phyloP scores from a whole-genome alignment of 1,140 invertebrate genomes.

The Tetramorium parvispinum region DNA sequence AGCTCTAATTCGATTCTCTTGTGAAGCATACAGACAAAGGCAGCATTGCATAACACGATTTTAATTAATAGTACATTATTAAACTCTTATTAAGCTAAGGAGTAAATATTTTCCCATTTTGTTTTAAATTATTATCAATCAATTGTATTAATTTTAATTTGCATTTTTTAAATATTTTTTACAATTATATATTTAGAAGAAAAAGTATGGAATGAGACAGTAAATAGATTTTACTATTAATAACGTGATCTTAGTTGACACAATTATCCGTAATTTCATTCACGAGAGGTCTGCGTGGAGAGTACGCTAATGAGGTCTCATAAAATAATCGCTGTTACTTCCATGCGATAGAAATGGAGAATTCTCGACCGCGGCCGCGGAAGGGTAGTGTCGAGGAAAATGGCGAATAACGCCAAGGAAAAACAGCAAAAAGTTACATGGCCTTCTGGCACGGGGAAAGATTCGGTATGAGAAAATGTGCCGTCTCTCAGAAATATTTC shows the following conservation, averaged over 20 bases:
- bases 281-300: not conserved
- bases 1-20: slow-evolving; percentile 20
- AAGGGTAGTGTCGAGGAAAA: slow-evolving; percentile 30
- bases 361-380: not conserved
- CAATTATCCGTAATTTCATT: slow-evolving; percentile 17
- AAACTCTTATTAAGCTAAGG: not conserved
- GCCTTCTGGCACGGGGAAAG: slow-evolving; percentile 26
- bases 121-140: not conserved
- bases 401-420: slow-evolving; percentile 20
- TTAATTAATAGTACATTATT: not conserved
- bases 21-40: not conserved
- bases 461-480: slow-evolving; percentile 32
- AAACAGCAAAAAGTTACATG: slow-evolving; percentile 47
- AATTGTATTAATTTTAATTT: not conserved
- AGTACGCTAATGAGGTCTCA: slow-evolving; percentile 25
- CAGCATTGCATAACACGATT: not conserved
- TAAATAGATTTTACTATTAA: slow-evolving; percentile 4
- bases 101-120: not conserved
- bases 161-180: slow-evolving; percentile 2
- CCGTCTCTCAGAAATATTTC: slow-evolving; percentile 19
- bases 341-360: slow-evolving; percentile 7
- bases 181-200: not conserved
- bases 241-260: slow-evolving; percentile 21
- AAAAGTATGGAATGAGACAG: not conserved
- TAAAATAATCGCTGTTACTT: slow-evolving; percentile 12